Conservation (phyloP, 35 echinoderm and acorn worm genomes). For the Diadema setosum region DNA sequence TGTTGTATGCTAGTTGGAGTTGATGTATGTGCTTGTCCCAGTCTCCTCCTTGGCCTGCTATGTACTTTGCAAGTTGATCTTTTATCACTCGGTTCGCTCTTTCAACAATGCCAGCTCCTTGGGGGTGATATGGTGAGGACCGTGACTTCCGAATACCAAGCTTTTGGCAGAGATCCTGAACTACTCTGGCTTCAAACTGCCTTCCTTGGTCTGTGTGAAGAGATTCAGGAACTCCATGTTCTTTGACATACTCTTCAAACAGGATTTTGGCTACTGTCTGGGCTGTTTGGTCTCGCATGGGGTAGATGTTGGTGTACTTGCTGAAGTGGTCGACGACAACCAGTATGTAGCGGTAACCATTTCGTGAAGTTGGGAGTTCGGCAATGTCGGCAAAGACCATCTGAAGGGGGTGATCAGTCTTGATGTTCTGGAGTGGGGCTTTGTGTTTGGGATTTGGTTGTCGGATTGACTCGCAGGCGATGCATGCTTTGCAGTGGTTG, state of each 20-base stretch:
- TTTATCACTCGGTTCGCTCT: neutral
- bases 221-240: conserved; percentile 21
- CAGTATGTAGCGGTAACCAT: neutral
- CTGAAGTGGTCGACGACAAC: neutral
- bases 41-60: neutral
- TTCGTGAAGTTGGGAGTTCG: neutral
- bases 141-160: neutral
- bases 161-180: neutral
- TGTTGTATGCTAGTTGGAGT: neutral
- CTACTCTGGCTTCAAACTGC: conserved; percentile 11
- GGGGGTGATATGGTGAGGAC: conserved; percentile 34
- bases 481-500: neutral
- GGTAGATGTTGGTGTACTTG: neutral
- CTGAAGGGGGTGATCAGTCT: neutral
- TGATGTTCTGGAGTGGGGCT: neutral
- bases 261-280: neutral
- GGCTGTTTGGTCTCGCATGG: neutral
- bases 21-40: neutral
- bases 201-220: conserved; percentile 32
- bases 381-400: neutral
- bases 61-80: neutral
- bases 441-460: neutral
- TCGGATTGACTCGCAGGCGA: neutral
- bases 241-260: conserved; percentile 9
- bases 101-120: conserved; percentile 4